phyloP scores from a whole-genome alignment of 2,113 vertebrate species.

The Sebastes fasciatus region DNA sequence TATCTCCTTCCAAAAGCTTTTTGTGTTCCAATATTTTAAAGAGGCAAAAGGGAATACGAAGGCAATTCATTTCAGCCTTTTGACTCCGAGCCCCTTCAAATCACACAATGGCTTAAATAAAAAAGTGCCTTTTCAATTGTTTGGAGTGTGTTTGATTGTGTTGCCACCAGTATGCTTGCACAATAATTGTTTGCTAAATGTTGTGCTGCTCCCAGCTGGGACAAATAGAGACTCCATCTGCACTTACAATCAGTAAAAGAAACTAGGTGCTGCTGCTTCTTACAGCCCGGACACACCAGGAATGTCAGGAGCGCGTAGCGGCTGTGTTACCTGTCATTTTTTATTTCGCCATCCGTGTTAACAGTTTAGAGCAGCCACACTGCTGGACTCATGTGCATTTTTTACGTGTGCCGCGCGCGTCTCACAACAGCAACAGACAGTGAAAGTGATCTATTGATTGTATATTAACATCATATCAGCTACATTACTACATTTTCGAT shows the following conservation, averaged over 20 bases:
- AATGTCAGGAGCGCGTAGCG: too few species aligned
- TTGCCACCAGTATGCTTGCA: not conserved
- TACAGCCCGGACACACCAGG: too few species aligned
- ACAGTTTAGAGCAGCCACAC: too few species aligned
- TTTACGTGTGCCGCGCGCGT: too few species aligned
- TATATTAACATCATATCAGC: too few species aligned
- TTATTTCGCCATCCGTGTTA: too few species aligned
- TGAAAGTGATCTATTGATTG: too few species aligned
- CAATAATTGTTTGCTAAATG: conserved; percentile 32
- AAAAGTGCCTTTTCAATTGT: conserved; percentile 23
- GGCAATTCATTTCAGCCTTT: conserved; percentile 55
- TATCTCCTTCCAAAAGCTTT: conserved; percentile 53
- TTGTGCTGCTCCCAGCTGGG: conserved; percentile 14
- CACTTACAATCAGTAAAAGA: conserved; percentile 1
- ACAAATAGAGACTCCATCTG: conserved; percentile 26
- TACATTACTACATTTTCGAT: too few species aligned
- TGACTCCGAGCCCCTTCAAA: conserved; percentile 30
- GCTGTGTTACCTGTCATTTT: too few species aligned
- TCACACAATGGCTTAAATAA: conserved; percentile 3
- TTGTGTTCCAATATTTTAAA: conserved; percentile 68
- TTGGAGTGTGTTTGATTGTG: conserved; percentile 8
- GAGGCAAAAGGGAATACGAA: conserved; percentile 64
- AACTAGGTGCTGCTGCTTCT: not conserved
- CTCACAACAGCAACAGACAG: too few species aligned
- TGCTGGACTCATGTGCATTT: too few species aligned